Evolutionary conservation across 2,113 vertebrate genomes (phyloP).

Genomic region (Trogon melanurus): DNA sequence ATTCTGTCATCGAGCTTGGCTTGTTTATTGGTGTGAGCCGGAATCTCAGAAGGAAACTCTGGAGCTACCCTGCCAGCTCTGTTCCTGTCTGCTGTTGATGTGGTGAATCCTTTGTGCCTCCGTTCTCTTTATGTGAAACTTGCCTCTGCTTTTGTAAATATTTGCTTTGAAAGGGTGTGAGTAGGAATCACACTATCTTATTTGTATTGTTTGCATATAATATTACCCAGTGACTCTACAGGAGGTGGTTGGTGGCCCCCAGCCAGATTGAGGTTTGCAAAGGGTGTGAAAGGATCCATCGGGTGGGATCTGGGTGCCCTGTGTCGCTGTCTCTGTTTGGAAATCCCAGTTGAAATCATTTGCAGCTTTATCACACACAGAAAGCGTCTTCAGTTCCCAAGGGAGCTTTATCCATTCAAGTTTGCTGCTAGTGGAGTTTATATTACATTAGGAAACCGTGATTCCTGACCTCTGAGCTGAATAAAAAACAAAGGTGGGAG

Average conservation of each 20-base stretch:
- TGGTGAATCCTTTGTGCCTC: not conserved
- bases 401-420: conserved; percentile 26
- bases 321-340: not conserved
- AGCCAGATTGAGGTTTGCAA: not conserved
- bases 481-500: conserved; percentile 11
- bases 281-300: not conserved
- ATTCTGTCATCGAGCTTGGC: not conserved
- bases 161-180: not conserved
- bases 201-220: not conserved
- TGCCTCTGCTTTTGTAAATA: not conserved
- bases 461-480: conserved; percentile 25
- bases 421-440: not conserved
- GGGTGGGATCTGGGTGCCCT: not conserved
- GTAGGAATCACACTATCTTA: not conserved
- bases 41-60: not conserved
- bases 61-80: not conserved
- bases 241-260: not conserved
- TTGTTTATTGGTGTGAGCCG: not conserved
- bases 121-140: not conserved
- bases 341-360: not conserved
- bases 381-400: not conserved
- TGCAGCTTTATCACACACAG: not conserved
- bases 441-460: not conserved
- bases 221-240: not conserved
- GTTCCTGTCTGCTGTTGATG: not conserved